Base-by-base conservation (phyloP, 2,888 invertebrate species). In the Acleris cristana region DNA sequence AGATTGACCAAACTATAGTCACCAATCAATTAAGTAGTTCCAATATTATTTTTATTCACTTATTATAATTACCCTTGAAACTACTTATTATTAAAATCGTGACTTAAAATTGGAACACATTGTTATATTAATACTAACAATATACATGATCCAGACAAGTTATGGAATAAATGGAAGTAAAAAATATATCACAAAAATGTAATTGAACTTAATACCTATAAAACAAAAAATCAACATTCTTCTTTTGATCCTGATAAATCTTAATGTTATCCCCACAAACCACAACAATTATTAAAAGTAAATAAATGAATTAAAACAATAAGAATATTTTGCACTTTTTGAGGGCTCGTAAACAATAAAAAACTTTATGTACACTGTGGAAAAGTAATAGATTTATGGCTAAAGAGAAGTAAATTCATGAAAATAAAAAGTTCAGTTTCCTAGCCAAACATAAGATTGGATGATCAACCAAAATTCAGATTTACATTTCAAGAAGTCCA, bases 131-230 rank as follows among this genome's bases (percentile, higher is more conserved):
- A 26, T 40, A 60, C n/a, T 54, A 49, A 23, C 26, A 26, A 34
- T 34, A 48, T 40, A 55, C 40, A 19, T 56, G 45, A 66, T 21
- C 52, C 34, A 52, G 21, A 45, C 56, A 51, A 53, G 45, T 19
- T 55, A 14, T 54, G 21, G 44, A 57, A 52, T 61, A 34, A 66
- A 55, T 26, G 55, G 51, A 65, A 65, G 51, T 65, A 55, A 49
- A 68, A 64, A 49, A 45, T 58, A 63, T 63, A 68, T 67, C 58
- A 67, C 58, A 67, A 53, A 34, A 62, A 63, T 40, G 21, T 30
- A 67, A 62, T 23, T 64, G 48, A 10, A 26, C 45, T 45, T 55
- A 44, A 55, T 14, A 56, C 8, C 21, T 49, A 56, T 18, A 56
- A n/a, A 65, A 62, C 40, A 52, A 56, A 52, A 30, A 44, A 55